Evolutionary conservation across 2,888 invertebrate species (phyloP).

Genomic region (Panzeria rudis): DNA sequence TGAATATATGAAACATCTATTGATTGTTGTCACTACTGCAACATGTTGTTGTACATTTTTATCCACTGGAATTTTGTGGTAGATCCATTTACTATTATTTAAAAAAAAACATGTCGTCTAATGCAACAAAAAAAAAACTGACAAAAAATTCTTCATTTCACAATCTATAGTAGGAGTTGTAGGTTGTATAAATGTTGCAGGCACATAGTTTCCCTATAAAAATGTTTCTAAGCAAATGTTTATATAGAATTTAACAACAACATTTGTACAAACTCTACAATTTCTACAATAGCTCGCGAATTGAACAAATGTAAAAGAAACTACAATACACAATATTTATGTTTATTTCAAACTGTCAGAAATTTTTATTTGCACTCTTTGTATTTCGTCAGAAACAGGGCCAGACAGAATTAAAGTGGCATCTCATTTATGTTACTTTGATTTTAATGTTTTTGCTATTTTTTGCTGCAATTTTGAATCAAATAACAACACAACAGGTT

Average conservation of each 20-base stretch:
- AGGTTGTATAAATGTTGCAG: too few relatives aligned
- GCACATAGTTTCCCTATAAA: too few relatives aligned
- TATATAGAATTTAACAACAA: too few relatives aligned
- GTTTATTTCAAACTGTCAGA: background rate
- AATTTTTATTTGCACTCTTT: background rate
- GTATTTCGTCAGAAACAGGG: background rate
- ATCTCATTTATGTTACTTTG: constrained; percentile 19
- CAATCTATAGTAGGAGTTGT: too few relatives aligned
- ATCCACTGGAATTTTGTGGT: constrained; percentile 13
- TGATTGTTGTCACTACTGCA: constrained; percentile 7
- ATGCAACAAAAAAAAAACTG: background rate
- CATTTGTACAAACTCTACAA: too few relatives aligned
- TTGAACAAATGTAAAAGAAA: background rate
- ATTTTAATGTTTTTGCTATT: constrained; percentile 1
- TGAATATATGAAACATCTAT: background rate
- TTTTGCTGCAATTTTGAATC: background rate
- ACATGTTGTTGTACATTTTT: constrained; percentile 30
- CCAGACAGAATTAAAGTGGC: background rate
- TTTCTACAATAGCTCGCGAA: too few relatives aligned
- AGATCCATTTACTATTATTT: constrained; percentile 29
- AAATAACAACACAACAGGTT: constrained; percentile 43
- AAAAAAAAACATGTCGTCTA: constrained; percentile 22
- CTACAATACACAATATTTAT: background rate
- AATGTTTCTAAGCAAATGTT: too few relatives aligned
- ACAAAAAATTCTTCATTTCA: background rate